Evolutionary conservation across 2,888 invertebrate species (phyloP).

Genomic region (Eupithecia vulgata): DNA sequence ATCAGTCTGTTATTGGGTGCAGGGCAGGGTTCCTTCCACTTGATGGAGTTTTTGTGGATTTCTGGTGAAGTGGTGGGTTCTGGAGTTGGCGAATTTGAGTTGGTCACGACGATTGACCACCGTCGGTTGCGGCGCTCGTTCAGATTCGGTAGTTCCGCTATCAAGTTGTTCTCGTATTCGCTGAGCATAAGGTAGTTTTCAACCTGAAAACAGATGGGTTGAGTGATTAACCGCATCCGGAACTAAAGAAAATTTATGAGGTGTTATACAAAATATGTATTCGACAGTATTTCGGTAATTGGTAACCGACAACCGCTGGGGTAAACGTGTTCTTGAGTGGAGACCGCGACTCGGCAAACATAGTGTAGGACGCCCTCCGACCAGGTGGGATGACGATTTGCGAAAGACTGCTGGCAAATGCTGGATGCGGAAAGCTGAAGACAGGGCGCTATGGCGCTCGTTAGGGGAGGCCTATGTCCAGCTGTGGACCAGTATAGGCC

Average conservation of each 20-base stretch:
- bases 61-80: conserved; percentile 73
- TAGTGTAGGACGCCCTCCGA: too few species aligned
- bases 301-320: too few species aligned
- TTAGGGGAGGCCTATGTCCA: too few species aligned
- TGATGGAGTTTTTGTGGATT: conserved; percentile 68
- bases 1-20: conserved; percentile 87
- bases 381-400: too few species aligned
- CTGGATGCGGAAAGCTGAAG: too few species aligned
- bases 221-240: not conserved
- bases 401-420: too few species aligned
- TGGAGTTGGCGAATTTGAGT: conserved; percentile 62
- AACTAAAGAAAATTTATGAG: not conserved
- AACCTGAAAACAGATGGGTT: conserved; percentile 72
- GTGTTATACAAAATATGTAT: too few species aligned
- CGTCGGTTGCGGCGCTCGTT: conserved; percentile 88
- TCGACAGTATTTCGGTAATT: too few species aligned
- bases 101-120: conserved; percentile 87
- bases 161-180: conserved; percentile 93
- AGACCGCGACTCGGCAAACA: too few species aligned
- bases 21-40: conserved; percentile 81
- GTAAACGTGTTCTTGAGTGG: too few species aligned
- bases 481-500: too few species aligned
- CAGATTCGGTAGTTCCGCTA: conserved; percentile 90
- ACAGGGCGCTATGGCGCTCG: too few species aligned
- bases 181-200: conserved; percentile 94